Percentiles rank a stretch among this genome's conserved stretches.
Conservation (phyloP, 2,113 vertebrate species). For the Meriones unguiculatus region DNA sequence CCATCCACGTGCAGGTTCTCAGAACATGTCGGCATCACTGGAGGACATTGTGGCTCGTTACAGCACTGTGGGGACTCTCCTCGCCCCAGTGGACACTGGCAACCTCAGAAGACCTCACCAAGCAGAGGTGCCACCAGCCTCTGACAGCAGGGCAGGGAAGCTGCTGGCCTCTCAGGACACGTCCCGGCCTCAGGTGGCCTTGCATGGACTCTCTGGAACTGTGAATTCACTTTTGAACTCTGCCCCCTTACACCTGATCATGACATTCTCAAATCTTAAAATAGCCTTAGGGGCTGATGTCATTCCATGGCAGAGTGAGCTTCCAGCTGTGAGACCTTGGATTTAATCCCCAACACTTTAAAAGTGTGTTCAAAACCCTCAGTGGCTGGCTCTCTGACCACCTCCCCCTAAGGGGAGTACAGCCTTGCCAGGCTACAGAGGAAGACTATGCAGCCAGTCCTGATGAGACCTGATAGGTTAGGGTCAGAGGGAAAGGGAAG, state of each 20-base stretch:
- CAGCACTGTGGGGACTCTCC: rapidly evolving
- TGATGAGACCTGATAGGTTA: too few species aligned
- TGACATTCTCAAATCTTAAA: not conserved
- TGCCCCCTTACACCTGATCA: not conserved
- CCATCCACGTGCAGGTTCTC: not conserved
- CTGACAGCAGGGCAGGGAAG: not conserved
- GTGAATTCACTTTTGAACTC: not conserved
- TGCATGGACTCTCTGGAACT: not conserved
- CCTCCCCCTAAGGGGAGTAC: too few species aligned
- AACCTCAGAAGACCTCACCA: not conserved
- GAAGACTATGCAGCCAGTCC: too few species aligned
- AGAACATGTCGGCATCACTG: not conserved
- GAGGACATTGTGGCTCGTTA: not conserved
- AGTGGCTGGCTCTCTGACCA: too few species aligned
- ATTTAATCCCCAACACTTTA: not conserved
- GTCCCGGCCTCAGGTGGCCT: rapidly evolving
- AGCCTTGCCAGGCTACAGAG: too few species aligned
- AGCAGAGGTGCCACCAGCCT: not conserved
- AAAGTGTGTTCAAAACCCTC: not conserved
- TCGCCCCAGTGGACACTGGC: not conserved
- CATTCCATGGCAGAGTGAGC: not conserved
- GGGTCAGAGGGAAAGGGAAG: too few species aligned
- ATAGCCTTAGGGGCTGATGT: not conserved
- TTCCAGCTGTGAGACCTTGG: not conserved
- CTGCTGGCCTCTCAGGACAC: rapidly evolving